Evolutionary conservation across 2,888 invertebrate species (phyloP).

Genomic region (Andrena marginata): DNA sequence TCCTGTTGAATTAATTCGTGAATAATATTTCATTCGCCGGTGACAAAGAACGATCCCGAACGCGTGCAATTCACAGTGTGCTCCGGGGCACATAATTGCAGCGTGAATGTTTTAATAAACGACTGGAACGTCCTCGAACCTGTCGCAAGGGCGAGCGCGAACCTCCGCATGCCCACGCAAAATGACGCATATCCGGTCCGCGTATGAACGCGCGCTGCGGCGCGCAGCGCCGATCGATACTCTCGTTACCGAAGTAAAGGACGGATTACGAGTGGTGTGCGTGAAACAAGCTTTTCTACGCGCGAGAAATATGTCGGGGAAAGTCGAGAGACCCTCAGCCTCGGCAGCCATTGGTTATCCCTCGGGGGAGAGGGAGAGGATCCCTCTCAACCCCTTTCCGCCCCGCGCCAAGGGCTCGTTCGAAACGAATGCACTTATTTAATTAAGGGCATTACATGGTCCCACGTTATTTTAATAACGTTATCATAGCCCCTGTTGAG

Average conservation of each 20-base stretch:
- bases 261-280: constrained; percentile 68
- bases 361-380: not conserved
- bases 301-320: constrained; percentile 3
- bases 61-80: not conserved
- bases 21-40: not conserved
- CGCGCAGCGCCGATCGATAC: constrained; percentile 62
- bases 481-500: not conserved
- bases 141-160: not conserved
- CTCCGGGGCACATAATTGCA: constrained; percentile 9
- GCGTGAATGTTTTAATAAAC: constrained; percentile 20
- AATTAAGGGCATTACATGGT: constrained; percentile 38
- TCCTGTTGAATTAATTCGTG: not conserved
- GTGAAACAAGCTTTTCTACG: constrained; percentile 65
- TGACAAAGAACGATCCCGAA: not conserved
- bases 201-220: constrained; percentile 60
- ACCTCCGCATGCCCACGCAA: constrained; percentile 26
- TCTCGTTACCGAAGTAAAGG: constrained; percentile 72
- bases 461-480: constrained; percentile 31
- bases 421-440: constrained; percentile 36
- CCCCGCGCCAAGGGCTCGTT: not conserved
- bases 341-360: not conserved
- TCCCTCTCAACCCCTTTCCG: not conserved
- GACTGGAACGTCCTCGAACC: constrained; percentile 1
- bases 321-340: constrained; percentile 8
- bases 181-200: constrained; percentile 46